Conservation (phyloP, 1,140 invertebrate species). For the Elymnias hypermnestra region DNA sequence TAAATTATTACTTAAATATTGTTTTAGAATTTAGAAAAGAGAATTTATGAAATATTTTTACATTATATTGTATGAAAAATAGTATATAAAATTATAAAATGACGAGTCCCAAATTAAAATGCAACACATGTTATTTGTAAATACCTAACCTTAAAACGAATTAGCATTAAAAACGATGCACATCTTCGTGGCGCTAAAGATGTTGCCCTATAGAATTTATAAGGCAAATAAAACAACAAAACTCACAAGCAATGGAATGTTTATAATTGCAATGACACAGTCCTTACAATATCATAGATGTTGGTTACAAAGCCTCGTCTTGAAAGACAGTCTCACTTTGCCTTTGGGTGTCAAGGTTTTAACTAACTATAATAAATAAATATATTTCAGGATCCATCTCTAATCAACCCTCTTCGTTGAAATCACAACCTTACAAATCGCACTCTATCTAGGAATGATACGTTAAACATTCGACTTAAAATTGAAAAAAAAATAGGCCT, state of each 20-base stretch:
- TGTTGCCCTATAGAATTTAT: too few relatives aligned
- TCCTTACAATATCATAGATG: constrained; percentile 46
- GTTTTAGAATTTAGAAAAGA: too few relatives aligned
- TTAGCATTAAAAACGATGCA: too few relatives aligned
- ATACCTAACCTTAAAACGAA: too few relatives aligned
- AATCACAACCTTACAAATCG: constrained; percentile 40
- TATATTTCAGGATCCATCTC: constrained; percentile 14
- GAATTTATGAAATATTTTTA: too few relatives aligned
- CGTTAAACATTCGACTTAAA: constrained; percentile 5
- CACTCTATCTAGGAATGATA: constrained; percentile 17
- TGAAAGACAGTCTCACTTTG: constrained; percentile 30
- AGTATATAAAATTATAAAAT: too few relatives aligned
- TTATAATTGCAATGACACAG: constrained; percentile 66
- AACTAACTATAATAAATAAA: constrained; percentile 12
- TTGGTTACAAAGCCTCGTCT: constrained; percentile 17
- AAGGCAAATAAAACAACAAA: constrained; percentile 41
- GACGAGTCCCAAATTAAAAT: too few relatives aligned
- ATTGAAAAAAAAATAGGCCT: constrained; percentile 20
- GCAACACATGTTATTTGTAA: too few relatives aligned
- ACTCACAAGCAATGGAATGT: constrained; percentile 71
- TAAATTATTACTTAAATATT: too few relatives aligned
- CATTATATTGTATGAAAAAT: too few relatives aligned
- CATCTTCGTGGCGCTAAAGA: too few relatives aligned
- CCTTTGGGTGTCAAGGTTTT: not conserved
- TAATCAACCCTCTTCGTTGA: constrained; percentile 36